Percentiles rank a stretch among this genome's conserved stretches.
Evolutionary conservation across 1,140 invertebrate species (phyloP).

Genomic region (Papilio aristodemus): DNA sequence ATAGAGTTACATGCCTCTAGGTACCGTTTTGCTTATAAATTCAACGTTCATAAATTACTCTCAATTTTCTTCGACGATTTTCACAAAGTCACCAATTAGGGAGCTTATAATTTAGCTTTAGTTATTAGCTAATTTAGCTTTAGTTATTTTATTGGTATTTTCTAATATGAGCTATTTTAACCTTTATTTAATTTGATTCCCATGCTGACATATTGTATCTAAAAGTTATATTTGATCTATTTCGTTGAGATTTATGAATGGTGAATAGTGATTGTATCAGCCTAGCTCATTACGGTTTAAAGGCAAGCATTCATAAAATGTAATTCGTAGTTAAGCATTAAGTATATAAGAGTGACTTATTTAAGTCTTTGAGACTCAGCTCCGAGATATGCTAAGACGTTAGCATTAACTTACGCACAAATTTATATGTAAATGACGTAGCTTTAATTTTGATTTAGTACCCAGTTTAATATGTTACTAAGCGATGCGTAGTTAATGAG

Average conservation of each 20-base stretch:
- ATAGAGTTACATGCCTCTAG: too few relatives aligned
- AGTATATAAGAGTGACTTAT: constrained; percentile 10
- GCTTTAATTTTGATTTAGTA: constrained; percentile 25
- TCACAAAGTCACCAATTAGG: too few relatives aligned
- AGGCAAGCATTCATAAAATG: too few relatives aligned
- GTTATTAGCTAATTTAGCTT: background rate
- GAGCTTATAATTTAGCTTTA: too few relatives aligned
- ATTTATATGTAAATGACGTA: constrained; percentile 15
- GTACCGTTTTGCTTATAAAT: too few relatives aligned
- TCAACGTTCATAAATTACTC: too few relatives aligned
- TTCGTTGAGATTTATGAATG: too few relatives aligned
- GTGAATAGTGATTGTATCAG: too few relatives aligned
- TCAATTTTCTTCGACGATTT: too few relatives aligned
- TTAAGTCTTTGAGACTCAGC: background rate
- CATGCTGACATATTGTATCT: background rate
- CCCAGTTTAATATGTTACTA: constrained; percentile 18
- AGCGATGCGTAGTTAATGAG: constrained; percentile 14
- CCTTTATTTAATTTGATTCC: background rate
- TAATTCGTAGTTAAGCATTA: constrained; percentile 14
- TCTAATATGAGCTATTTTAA: background rate
- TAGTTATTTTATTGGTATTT: background rate
- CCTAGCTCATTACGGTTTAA: too few relatives aligned
- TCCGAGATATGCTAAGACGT: background rate
- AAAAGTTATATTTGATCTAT: too few relatives aligned
- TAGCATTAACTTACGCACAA: background rate